A percentile compares a stretch with the other conserved stretches of the same genome.
Conservation (phyloP, 2,888 invertebrate genomes). For the Dasypolia templi region DNA sequence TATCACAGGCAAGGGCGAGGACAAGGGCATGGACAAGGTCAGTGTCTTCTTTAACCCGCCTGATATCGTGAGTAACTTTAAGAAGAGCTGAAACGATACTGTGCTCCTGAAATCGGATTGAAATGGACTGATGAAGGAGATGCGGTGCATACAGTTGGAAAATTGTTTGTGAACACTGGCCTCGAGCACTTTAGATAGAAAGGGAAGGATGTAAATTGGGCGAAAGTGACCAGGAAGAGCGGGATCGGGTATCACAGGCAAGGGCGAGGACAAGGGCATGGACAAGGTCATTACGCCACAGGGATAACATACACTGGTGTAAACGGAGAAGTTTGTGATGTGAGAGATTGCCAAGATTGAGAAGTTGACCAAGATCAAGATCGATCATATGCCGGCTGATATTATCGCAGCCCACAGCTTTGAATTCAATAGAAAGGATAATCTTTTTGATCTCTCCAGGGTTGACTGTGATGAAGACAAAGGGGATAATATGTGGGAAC, state of each 20-base stretch:
- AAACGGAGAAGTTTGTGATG: not conserved
- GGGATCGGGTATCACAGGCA: not conserved
- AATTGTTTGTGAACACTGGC: not conserved
- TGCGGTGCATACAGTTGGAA: not conserved
- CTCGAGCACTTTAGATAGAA: not conserved
- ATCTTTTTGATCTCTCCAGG: not conserved
- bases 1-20: not conserved
- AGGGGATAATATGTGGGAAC: not conserved
- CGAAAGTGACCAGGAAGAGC: no score
- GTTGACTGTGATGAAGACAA: not conserved
- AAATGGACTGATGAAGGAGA: not conserved
- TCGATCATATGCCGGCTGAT: not conserved
- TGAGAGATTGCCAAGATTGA: constrained; percentile 2
- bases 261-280: no score
- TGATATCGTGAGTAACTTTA: not conserved
- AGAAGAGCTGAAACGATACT: not conserved
- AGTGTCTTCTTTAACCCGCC: not conserved
- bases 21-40: no score
- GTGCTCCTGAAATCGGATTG: not conserved
- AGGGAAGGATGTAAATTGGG: not conserved
- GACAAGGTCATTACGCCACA: not conserved
- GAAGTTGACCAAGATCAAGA: not conserved
- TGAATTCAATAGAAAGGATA: not conserved
- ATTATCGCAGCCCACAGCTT: not conserved
- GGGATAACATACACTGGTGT: not conserved